Percentiles rank a stretch among this genome's conserved stretches.
These are phyloP conservation scores for Trachurus trachurus DNA, from an alignment of 2,797 vertebrate genomes.

Conservation along the genomic window DNA sequence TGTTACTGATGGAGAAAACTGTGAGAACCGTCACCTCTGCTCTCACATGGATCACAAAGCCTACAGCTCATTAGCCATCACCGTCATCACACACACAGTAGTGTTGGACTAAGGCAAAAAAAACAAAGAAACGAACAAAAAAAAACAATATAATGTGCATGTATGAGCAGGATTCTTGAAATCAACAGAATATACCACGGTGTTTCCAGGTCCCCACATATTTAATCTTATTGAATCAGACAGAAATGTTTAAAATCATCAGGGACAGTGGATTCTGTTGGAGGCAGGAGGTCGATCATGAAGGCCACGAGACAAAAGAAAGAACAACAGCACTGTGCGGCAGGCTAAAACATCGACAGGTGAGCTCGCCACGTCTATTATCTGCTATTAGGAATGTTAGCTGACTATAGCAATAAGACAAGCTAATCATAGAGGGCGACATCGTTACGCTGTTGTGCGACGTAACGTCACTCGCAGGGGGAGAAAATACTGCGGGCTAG, in stretches of 20 bases:
- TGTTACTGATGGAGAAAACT: conserved; percentile 16
- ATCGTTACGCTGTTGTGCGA: conserved; percentile 41
- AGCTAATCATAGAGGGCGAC: conserved; percentile 44
- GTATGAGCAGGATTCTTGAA: conserved; percentile 40
- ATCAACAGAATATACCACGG: conserved; percentile 39
- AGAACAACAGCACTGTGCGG: conserved; percentile 37
- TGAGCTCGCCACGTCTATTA: conserved; percentile 18
- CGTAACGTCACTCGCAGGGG: neutral
- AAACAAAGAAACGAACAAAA: conserved; percentile 14
- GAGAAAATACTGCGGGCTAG: conserved; percentile 20
- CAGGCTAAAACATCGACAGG: conserved; percentile 29
- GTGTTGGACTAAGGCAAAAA: conserved; percentile 37
- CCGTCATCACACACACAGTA: conserved; percentile 35
- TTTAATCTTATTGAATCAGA: conserved; percentile 28
- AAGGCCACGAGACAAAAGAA: conserved; percentile 26
- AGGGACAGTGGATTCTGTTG: conserved; percentile 36
- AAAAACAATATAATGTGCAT: conserved; percentile 9
- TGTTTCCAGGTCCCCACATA: conserved; percentile 32
- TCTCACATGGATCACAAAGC: conserved; percentile 30
- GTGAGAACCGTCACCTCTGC: conserved; percentile 15
- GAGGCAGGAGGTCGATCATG: conserved; percentile 37
- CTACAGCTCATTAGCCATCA: conserved; percentile 22
- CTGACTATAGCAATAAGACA: conserved; percentile 41
- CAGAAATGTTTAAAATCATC: conserved; percentile 46
- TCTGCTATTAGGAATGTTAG: conserved; percentile 23